Base-by-base conservation (phyloP, 2,888 invertebrate species). In the Trichacis sp. region DNA sequence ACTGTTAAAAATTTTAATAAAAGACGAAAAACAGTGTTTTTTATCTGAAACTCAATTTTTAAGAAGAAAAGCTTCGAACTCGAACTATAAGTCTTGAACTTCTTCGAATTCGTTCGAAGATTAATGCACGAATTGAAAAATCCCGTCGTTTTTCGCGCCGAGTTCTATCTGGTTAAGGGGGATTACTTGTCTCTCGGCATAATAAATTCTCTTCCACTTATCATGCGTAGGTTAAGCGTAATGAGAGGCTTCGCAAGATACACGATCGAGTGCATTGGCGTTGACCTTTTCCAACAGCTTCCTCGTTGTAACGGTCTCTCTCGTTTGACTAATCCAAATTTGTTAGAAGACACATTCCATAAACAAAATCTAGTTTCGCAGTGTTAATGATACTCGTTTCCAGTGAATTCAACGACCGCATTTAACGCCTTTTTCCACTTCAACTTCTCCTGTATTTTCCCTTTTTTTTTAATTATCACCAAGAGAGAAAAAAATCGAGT, bases 221-320 rank as follows among this genome's bases (percentile, higher is more conserved):
- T 47, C 53, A 62, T 59, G 66, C 62, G 59, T 59, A 59, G 66
- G 66, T 63, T 59, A 63, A 61, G 53, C 51, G 61, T 75, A 74
- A 74, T 71, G 71, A 74, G 71, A 68, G 68, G 57, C 64, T 68
- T 66, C 63, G 54, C 51, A 63, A 73, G 73, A 73, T 74, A 68
- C 74, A 73, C 70, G 72, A 66, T 69, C 68, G 71, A 70, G 72
- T 69, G 65, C 67, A 73, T 72, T 70, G 69, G 62, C 68, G 62
- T 63, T 65, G 70, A 74, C 66, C 62, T 63, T 40, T 49, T 63
- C 66, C 59, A 67, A 67, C 66, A 57, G 62, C 62, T 67, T 50
- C 52, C 59, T 12, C 17, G 62, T 56, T 54, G 45, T 54, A 67
- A 67, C 66, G 62, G 66, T 53, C 56, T 59, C 45, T 53, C 56